Conservation (phyloP, 2,888 invertebrate genomes). For the Smittia sp. region DNA sequence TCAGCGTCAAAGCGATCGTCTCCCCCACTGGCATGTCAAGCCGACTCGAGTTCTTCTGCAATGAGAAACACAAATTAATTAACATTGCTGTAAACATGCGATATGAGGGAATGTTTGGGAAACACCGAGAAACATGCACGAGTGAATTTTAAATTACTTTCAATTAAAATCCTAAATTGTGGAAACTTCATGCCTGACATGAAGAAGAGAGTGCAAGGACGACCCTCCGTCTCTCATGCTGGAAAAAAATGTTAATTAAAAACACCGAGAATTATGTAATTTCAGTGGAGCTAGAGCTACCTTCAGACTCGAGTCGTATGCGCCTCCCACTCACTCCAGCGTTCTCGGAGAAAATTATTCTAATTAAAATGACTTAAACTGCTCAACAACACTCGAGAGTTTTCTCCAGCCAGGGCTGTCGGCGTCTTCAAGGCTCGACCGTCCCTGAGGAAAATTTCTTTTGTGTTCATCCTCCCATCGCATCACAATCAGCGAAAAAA, state of each 20-base stretch:
- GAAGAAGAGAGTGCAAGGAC: not conserved
- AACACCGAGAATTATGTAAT: not conserved
- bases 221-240: not conserved
- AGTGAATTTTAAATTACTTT: constrained; percentile 11
- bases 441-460: not conserved
- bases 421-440: not conserved
- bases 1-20: too few relatives aligned
- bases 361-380: constrained; percentile 14
- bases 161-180: constrained; percentile 3
- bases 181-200: not conserved
- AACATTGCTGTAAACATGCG: too few relatives aligned
- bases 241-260: constrained; percentile 13
- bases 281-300: not conserved
- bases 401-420: not conserved
- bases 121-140: not conserved
- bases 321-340: not conserved
- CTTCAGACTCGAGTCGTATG: not conserved
- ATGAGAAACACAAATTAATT: too few relatives aligned
- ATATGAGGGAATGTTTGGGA: too few relatives aligned
- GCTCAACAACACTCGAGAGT: not conserved
- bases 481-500: not conserved
- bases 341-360: constrained; percentile 1
- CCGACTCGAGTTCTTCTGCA: too few relatives aligned
- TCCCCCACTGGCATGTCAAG: too few relatives aligned
- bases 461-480: too few relatives aligned